Percentiles rank a stretch among this genome's conserved stretches.
Evolutionary conservation across 2,797 vertebrate species (phyloP).

Genomic region (Prionace glauca): DNA sequence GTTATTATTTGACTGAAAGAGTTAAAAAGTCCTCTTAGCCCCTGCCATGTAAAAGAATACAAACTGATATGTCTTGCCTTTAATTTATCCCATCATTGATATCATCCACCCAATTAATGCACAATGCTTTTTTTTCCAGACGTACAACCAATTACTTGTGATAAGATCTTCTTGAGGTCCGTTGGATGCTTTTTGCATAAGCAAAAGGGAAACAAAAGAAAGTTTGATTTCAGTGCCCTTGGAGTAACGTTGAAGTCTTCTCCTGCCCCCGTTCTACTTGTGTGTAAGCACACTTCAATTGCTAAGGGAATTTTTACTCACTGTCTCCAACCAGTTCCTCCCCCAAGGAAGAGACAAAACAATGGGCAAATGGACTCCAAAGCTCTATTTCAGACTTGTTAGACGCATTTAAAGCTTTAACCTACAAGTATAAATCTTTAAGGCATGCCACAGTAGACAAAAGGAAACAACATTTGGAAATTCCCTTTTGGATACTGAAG

Average conservation of each 20-base stretch:
- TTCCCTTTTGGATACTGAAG: slow-evolving; percentile 53
- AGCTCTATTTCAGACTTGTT: slow-evolving; percentile 53
- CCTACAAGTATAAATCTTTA: slow-evolving; percentile 57
- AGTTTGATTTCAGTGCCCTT: slow-evolving; percentile 64
- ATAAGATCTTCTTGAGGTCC: neutral
- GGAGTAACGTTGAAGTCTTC: slow-evolving; percentile 63
- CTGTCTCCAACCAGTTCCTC: slow-evolving; percentile 50
- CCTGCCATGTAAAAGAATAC: neutral
- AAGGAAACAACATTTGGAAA: slow-evolving; percentile 49
- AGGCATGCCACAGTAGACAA: slow-evolving; percentile 52
- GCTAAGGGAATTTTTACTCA: slow-evolving; percentile 48
- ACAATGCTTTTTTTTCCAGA: neutral
- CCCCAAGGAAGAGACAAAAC: slow-evolving; percentile 46
- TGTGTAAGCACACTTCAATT: slow-evolving; percentile 46
- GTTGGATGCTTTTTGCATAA: neutral
- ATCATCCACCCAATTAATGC: neutral
- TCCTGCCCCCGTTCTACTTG: slow-evolving; percentile 57
- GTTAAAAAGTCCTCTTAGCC: neutral
- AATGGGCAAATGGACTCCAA: slow-evolving; percentile 52
- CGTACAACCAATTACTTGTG: neutral
- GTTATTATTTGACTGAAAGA: neutral
- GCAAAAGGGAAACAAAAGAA: slow-evolving; percentile 36
- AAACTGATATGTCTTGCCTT: slow-evolving; percentile 6
- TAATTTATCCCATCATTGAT: neutral
- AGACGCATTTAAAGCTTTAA: slow-evolving; percentile 60